Conservation (phyloP, 2,888 invertebrate species). For the Hecatera dysodea region DNA sequence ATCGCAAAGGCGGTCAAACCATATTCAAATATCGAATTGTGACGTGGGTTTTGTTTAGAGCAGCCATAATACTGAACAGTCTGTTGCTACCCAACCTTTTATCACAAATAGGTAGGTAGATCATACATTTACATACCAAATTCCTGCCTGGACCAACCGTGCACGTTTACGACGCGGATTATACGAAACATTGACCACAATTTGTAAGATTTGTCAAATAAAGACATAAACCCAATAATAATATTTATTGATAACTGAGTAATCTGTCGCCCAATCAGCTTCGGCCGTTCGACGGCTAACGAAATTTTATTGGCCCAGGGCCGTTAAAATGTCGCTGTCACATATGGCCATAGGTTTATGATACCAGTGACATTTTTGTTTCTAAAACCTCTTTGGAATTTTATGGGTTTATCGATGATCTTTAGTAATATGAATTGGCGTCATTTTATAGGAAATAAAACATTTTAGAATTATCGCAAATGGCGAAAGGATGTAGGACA, state of each 20-base stretch:
- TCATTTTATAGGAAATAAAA: slow-evolving; percentile 16
- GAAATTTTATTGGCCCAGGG: slow-evolving; percentile 53
- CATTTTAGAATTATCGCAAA: slow-evolving; percentile 19
- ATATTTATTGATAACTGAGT: slow-evolving; percentile 65
- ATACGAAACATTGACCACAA: slow-evolving; percentile 60
- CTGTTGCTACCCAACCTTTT: slow-evolving; percentile 47
- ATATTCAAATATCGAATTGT: slow-evolving; percentile 8
- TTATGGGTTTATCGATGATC: slow-evolving; percentile 38
- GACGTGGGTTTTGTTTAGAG: slow-evolving; percentile 30
- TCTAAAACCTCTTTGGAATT: slow-evolving; percentile 44
- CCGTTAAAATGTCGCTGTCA: slow-evolving; percentile 51
- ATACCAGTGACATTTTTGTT: slow-evolving; percentile 55
- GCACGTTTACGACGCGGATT: slow-evolving; percentile 60
- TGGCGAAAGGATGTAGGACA: slow-evolving; percentile 43
- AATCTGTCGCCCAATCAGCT: slow-evolving; percentile 56
- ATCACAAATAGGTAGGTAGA: slow-evolving; percentile 51
- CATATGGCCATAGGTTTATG: slow-evolving; percentile 52
- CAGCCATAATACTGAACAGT: slow-evolving; percentile 14
- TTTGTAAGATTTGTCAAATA: slow-evolving; percentile 69
- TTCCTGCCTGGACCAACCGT: slow-evolving; percentile 32
- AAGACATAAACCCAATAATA: slow-evolving; percentile 67
- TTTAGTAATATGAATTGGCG: slow-evolving; percentile 21
- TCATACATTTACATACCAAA: slow-evolving; percentile 61
- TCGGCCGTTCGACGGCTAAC: slow-evolving; percentile 44
- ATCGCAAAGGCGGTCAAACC: slow-evolving; percentile 11